phyloP scores from a whole-genome alignment of 2,797 vertebrate species.

The Lycodopsis pacificus region DNA sequence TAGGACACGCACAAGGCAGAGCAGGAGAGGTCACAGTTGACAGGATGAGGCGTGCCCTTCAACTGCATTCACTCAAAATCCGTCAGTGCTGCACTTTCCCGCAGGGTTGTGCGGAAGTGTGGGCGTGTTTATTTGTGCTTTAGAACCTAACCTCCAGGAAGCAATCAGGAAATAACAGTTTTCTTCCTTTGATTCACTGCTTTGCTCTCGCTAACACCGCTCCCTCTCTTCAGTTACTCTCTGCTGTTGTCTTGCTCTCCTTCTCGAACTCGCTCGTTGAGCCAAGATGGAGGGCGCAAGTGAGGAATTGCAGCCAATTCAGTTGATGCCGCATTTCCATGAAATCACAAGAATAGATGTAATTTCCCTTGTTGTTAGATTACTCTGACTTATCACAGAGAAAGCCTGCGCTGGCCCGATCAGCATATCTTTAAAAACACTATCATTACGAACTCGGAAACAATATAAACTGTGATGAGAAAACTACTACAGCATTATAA shows the following conservation, averaged over 20 bases:
- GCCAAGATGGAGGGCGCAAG: neutral
- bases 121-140: neutral
- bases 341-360: constrained; percentile 11
- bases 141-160: neutral
- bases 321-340: constrained; percentile 5
- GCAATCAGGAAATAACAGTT: neutral
- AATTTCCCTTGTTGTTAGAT: constrained; percentile 15
- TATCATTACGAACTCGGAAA: constrained; percentile 23
- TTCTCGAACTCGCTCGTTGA: neutral
- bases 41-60: neutral
- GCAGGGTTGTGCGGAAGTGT: neutral
- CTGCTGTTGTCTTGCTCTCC: neutral
- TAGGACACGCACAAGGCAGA: neutral
- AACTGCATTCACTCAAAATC: neutral
- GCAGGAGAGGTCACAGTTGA: neutral
- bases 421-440: constrained; percentile 12
- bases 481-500: constrained; percentile 25
- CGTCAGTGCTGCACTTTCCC: neutral
- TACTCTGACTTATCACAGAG: constrained; percentile 9
- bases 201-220: neutral
- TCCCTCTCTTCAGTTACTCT: neutral
- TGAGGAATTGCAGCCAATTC: constrained; percentile 10
- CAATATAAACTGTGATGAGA: constrained; percentile 22
- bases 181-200: neutral
- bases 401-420: neutral